A percentile compares a stretch with the other conserved stretches of the same genome.
These are phyloP conservation scores for Brachionus angularis DNA, from an alignment of 1,140 invertebrate species.

Conservation along the genomic window DNA sequence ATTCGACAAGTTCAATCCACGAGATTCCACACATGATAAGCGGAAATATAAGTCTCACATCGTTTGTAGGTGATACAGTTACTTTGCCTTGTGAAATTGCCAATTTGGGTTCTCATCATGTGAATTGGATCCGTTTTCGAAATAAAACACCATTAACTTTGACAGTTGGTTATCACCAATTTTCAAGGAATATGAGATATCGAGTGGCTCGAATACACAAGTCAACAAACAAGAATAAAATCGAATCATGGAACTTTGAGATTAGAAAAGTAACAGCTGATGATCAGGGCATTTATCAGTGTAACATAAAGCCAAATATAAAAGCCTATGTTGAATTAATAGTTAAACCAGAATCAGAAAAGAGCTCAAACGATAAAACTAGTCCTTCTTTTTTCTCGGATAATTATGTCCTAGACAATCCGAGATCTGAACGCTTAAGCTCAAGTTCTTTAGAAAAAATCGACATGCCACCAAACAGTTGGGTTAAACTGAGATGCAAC, in stretches of 20 bases:
- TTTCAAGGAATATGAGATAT: constrained; percentile 28
- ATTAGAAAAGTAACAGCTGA: constrained; percentile 35
- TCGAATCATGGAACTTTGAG: constrained; percentile 42
- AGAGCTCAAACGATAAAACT: too few relatives aligned
- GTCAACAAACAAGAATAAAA: not conserved
- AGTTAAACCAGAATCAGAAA: too few relatives aligned
- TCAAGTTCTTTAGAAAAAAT: constrained; percentile 9
- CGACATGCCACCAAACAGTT: constrained; percentile 26
- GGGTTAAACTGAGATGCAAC: constrained; percentile 31
- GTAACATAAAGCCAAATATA: constrained; percentile 6
- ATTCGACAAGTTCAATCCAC: not conserved
- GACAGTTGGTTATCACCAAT: constrained; percentile 37
- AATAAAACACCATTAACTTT: constrained; percentile 5
- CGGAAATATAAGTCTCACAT: constrained; percentile 4
- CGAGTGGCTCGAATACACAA: not conserved
- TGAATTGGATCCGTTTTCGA: constrained; percentile 23
- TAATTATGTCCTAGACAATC: too few relatives aligned
- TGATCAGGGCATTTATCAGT: constrained; percentile 17
- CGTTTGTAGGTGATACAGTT: constrained; percentile 18
- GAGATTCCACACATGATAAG: constrained; percentile 20
- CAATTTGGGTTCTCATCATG: constrained; percentile 26
- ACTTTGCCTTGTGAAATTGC: constrained; percentile 14
- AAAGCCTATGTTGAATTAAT: constrained; percentile 13
- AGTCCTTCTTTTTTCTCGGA: too few relatives aligned
- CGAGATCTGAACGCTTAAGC: constrained; percentile 8